A percentile compares a stretch with the other conserved stretches of the same genome.
Evolutionary conservation across 2,888 invertebrate species (phyloP).

Genomic region (Flexamia atlantica): DNA sequence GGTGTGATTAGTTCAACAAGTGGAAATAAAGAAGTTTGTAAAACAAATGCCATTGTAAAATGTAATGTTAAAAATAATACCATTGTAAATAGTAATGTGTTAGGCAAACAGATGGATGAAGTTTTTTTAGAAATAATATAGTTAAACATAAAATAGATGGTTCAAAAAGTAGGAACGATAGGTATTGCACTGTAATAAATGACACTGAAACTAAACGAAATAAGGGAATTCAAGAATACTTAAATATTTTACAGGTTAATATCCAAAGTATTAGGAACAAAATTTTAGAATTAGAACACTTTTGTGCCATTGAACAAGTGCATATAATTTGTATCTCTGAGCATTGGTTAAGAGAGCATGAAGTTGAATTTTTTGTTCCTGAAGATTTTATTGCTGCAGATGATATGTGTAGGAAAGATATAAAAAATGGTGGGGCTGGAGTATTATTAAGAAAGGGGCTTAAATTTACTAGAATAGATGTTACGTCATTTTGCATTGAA

Average conservation of each 20-base stretch:
- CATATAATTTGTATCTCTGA: background rate
- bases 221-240: background rate
- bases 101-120: background rate
- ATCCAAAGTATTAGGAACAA: background rate
- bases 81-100: background rate
- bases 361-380: background rate
- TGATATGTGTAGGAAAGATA: background rate
- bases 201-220: background rate
- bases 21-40: background rate
- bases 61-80: no score
- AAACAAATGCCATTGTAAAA: background rate
- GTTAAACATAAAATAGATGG: background rate
- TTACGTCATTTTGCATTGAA: background rate
- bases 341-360: background rate
- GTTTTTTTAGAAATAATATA: background rate
- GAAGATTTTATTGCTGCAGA: background rate
- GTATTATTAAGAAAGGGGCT: background rate
- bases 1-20: background rate
- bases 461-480: background rate
- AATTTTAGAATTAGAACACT: background rate
- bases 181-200: background rate
- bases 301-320: background rate
- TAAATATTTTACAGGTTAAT: background rate
- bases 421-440: background rate
- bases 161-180: background rate